Percentiles rank a stretch among this genome's conserved stretches.
These are phyloP conservation scores for Thunnus maccoyii DNA, from an alignment of 2,113 vertebrate genomes.

Conservation along the genomic window DNA sequence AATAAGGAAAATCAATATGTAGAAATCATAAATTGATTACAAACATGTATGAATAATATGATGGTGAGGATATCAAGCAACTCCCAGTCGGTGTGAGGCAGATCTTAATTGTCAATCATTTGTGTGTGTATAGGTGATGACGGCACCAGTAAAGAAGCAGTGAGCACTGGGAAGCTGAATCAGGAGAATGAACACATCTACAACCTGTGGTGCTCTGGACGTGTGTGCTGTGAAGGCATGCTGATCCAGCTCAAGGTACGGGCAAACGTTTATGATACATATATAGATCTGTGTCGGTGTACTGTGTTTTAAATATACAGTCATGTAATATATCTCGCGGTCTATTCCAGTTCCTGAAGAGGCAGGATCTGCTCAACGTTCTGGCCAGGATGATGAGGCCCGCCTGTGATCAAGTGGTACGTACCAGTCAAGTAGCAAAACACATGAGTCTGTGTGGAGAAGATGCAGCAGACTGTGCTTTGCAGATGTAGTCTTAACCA, in stretches of 20 bases:
- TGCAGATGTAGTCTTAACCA: not conserved
- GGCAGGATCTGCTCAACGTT: constrained; percentile 96
- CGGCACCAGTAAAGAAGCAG: constrained; percentile 95
- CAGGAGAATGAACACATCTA: constrained; percentile 99
- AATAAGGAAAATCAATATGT: too few relatives aligned
- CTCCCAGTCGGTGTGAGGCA: too few relatives aligned
- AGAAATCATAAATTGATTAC: too few relatives aligned
- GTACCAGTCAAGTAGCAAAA: constrained; percentile 49
- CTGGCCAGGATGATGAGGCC: constrained; percentile 99
- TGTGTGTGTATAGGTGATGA: constrained; percentile 89
- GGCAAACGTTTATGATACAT: fast-evolving
- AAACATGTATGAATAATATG: too few relatives aligned
- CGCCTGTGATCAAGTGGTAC: constrained; percentile 95
- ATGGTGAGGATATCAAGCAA: too few relatives aligned
- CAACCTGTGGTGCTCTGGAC: constrained; percentile 98
- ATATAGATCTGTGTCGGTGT: not conserved
- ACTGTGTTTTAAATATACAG: not conserved
- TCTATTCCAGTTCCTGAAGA: constrained; percentile 93
- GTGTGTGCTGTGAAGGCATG: constrained; percentile 99
- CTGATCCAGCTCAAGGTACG: constrained; percentile 92
- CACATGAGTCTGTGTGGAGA: not conserved
- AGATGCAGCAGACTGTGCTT: not conserved
- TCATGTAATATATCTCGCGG: not conserved
- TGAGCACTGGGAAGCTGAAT: constrained; percentile 96
- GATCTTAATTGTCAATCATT: not conserved